A percentile compares a stretch with the other conserved stretches of the same genome.
phyloP scores from a whole-genome alignment of 2,797 vertebrate genomes.

The Sciurus carolinensis region DNA sequence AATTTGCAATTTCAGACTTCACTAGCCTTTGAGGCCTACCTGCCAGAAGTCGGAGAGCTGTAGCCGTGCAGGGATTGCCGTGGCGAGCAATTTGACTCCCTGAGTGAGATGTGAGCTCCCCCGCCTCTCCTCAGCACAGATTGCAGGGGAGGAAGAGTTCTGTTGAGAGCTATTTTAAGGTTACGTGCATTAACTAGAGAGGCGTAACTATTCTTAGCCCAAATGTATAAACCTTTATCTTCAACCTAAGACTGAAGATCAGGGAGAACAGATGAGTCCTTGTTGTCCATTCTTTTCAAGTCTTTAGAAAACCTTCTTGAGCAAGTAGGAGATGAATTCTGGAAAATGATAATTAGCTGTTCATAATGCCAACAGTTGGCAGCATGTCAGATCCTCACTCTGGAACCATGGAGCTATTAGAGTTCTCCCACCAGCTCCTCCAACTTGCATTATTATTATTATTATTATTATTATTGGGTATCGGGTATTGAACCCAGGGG shows the following conservation, averaged over 20 bases:
- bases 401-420: background rate
- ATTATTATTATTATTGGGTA: too few relatives aligned
- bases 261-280: background rate
- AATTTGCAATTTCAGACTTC: background rate
- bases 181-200: conserved; percentile 33
- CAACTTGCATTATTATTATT: background rate
- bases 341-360: conserved; percentile 27
- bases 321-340: background rate
- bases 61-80: background rate
- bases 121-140: background rate
- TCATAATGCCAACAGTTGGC: background rate
- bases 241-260: conserved; percentile 28
- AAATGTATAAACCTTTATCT: conserved; percentile 60
- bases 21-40: background rate
- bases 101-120: background rate
- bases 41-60: background rate
- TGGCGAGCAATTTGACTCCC: background rate
- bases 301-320: conserved; percentile 33
- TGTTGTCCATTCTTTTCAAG: background rate
- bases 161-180: conserved; percentile 68
- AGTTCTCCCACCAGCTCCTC: conserved; percentile 33
- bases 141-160: background rate
- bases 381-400: background rate
- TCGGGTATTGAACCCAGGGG: too few relatives aligned
- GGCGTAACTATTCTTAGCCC: conserved; percentile 58